Percentiles rank a stretch among this genome's conserved stretches.
phyloP scores from a whole-genome alignment of 2,113 vertebrate genomes.

The Verasper variegatus region DNA sequence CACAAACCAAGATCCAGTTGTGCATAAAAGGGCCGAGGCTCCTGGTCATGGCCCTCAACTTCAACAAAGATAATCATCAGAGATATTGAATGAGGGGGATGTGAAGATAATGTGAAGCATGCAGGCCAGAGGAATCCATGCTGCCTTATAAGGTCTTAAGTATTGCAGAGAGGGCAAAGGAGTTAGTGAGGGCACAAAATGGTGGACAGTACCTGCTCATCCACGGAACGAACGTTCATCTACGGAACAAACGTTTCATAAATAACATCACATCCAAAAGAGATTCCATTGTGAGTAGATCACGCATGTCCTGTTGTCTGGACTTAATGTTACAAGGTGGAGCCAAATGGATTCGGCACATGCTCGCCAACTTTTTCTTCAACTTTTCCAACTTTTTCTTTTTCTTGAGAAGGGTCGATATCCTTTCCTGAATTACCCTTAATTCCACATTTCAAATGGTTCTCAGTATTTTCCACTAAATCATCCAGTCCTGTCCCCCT shows the following conservation, averaged over 20 bases:
- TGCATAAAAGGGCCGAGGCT: conserved; percentile 75
- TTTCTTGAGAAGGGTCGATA: conserved; percentile 19
- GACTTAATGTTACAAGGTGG: conserved; percentile 31
- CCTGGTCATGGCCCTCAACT: conserved; percentile 61
- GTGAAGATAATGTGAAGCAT: conserved; percentile 71
- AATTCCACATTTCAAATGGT: conserved; percentile 56
- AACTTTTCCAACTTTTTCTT: conserved; percentile 24
- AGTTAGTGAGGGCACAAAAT: conserved; percentile 49
- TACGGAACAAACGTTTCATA: conserved; percentile 22
- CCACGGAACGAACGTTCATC: conserved; percentile 11
- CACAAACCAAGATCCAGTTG: conserved; percentile 56
- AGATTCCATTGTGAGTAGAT: conserved; percentile 44
- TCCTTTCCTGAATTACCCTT: conserved; percentile 48
- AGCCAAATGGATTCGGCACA: neutral
- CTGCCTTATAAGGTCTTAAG: conserved; percentile 73
- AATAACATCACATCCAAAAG: conserved; percentile 28
- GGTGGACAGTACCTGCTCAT: conserved; percentile 48
- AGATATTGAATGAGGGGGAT: conserved; percentile 71
- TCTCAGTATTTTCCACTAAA: conserved; percentile 60
- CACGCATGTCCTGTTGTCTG: conserved; percentile 1
- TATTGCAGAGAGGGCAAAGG: conserved; percentile 39
- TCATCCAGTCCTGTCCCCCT: conserved; percentile 42
- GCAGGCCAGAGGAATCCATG: conserved; percentile 60
- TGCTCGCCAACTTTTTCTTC: conserved; percentile 10
- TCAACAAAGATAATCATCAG: conserved; percentile 72